A percentile compares a stretch with the other conserved stretches of the same genome.
Evolutionary conservation across 2,888 invertebrate species (phyloP).

Genomic region (Gortyna flavago): DNA sequence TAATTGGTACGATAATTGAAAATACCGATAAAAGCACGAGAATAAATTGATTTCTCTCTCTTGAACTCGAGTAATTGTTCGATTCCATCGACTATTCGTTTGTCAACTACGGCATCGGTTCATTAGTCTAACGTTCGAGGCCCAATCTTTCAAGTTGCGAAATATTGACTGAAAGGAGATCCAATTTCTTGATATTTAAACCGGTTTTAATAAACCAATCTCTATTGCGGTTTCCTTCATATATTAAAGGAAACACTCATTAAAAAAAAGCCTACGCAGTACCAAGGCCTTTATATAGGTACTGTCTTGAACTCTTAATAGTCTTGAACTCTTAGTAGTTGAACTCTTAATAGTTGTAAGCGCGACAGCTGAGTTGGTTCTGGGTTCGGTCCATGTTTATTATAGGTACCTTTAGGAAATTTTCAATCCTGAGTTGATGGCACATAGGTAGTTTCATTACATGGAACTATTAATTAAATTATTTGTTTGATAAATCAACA

Average conservation of each 20-base stretch:
- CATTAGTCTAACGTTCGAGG: slow-evolving; percentile 26
- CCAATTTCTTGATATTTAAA: background rate
- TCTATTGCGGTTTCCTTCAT: background rate
- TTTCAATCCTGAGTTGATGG: background rate
- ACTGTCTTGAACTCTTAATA: background rate
- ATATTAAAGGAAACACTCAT: background rate
- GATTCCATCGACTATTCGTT: slow-evolving; percentile 34
- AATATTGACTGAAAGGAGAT: slow-evolving; percentile 13
- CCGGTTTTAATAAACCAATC: background rate
- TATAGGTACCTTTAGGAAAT: background rate
- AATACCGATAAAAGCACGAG: slow-evolving; percentile 30
- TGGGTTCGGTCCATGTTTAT: background rate
- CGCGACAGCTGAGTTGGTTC: background rate
- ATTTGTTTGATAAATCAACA: no score
- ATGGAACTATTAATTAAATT: background rate
- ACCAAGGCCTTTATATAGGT: accelerated
- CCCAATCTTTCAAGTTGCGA: slow-evolving; percentile 11
- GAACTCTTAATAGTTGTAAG: background rate
- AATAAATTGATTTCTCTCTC: slow-evolving; percentile 47
- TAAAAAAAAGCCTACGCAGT: no score
- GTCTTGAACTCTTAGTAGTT: background rate
- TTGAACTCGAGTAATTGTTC: slow-evolving; percentile 35
- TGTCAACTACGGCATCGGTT: slow-evolving; percentile 27
- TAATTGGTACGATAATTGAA: slow-evolving; percentile 32
- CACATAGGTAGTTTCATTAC: background rate